Percentiles rank a stretch among this genome's conserved stretches.
Evolutionary conservation across 53 echinoderm and acorn worm species (phyloP).

Genomic region (Arbacia lixula): DNA sequence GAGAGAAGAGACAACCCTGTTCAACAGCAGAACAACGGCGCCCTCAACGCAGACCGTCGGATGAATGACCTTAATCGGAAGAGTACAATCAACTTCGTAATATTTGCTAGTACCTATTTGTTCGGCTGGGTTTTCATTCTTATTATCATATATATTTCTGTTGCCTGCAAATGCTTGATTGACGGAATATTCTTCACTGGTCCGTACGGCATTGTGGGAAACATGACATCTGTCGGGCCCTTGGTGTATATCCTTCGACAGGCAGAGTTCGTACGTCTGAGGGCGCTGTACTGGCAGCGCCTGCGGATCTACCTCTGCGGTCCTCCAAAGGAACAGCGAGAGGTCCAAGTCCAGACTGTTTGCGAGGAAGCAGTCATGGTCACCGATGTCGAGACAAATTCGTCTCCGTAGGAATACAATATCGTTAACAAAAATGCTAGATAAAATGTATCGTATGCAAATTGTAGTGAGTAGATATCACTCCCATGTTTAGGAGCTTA

Average conservation of each 20-base stretch:
- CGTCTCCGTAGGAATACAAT: too few relatives aligned
- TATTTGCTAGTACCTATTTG: conserved; percentile 9
- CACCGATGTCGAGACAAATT: too few relatives aligned
- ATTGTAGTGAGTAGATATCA: too few relatives aligned
- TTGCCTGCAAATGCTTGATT: too few relatives aligned
- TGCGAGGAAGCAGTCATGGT: too few relatives aligned
- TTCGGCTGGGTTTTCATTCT: conserved; percentile 22
- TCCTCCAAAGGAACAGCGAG: too few relatives aligned
- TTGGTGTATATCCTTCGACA: conserved; percentile 23
- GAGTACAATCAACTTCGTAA: conserved; percentile 16
- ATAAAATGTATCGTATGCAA: too few relatives aligned
- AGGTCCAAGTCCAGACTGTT: too few relatives aligned
- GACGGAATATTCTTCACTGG: too few relatives aligned
- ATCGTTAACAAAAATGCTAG: too few relatives aligned
- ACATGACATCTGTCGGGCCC: conserved; percentile 28
- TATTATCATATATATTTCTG: background rate
- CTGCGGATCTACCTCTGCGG: too few relatives aligned
- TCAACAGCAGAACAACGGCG: background rate
- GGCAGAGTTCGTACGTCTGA: conserved; percentile 19
- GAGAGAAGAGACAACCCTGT: background rate
- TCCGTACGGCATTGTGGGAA: background rate
- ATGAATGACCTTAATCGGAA: conserved; percentile 10
- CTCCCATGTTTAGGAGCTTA: too few relatives aligned
- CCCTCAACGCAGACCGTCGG: background rate
- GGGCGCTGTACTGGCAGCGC: background rate